Percentiles rank a stretch among this genome's conserved stretches.
These are phyloP conservation scores for Sepioteuthis lessoniana DNA, from an alignment of 2,888 invertebrate genomes.

Conservation along the genomic window DNA sequence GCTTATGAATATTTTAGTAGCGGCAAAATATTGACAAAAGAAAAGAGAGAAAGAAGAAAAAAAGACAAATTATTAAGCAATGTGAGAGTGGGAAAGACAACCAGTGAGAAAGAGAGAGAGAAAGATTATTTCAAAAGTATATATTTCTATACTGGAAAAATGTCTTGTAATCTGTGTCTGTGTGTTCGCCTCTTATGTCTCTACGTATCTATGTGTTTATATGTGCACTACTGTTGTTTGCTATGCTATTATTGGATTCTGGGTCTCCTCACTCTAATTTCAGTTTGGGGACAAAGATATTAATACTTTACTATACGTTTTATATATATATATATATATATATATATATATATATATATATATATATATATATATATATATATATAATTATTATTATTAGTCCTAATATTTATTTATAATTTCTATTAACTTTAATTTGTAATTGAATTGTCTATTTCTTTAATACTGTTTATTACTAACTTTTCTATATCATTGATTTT, in stretches of 20 bases:
- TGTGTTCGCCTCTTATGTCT: background rate
- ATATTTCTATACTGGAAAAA: background rate
- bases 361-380: too few species aligned
- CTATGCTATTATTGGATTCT: background rate
- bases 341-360: too few species aligned
- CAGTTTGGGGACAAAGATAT: background rate
- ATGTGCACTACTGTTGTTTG: background rate
- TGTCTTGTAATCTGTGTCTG: background rate
- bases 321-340: too few species aligned
- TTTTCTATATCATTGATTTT: background rate
- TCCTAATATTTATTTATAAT: too few species aligned
- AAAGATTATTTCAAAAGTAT: background rate
- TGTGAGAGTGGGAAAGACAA: background rate
- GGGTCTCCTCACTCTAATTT: background rate
- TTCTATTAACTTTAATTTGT: too few species aligned
- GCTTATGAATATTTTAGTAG: conserved; percentile 19
- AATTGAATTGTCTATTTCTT: too few species aligned
- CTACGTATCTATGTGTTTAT: background rate
- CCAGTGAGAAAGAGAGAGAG: background rate
- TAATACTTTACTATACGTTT: background rate
- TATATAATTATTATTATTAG: too few species aligned
- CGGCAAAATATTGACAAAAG: conserved; percentile 24
- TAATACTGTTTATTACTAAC: background rate
- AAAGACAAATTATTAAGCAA: background rate
- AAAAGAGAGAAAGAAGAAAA: background rate